phyloP scores from a whole-genome alignment of 2,113 vertebrate species.

The Notarius quadriscutis region DNA sequence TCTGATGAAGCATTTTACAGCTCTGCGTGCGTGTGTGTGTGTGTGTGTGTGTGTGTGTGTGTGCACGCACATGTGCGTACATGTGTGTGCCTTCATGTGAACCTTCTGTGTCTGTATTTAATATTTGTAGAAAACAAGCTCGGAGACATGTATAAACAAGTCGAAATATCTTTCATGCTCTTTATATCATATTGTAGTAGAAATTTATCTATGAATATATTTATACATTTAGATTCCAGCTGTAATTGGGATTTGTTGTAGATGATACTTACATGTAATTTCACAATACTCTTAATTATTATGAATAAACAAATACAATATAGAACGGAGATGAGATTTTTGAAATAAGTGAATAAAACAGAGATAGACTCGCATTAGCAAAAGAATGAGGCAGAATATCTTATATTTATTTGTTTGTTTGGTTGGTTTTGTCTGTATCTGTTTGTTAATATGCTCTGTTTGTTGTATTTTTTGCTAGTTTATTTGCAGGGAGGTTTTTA shows the following conservation, averaged over 20 bases:
- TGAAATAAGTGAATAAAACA: not conserved
- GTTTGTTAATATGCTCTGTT: not conserved
- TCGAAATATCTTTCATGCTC: not conserved
- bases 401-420: not conserved
- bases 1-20: constrained; percentile 52
- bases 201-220: not conserved
- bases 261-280: not conserved
- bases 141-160: not conserved
- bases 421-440: not conserved
- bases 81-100: not conserved
- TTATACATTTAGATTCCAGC: not conserved
- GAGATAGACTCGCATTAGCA: not conserved
- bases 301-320: not conserved
- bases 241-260: not conserved
- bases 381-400: not conserved
- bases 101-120: constrained; percentile 21
- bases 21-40: constrained; percentile 14
- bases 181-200: not conserved
- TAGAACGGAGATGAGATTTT: not conserved
- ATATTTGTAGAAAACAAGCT: not conserved
- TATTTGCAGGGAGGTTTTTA: not conserved
- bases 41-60: constrained; percentile 27
- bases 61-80: not conserved
- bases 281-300: not conserved
- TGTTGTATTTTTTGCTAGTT: not conserved